phyloP scores from a whole-genome alignment of 2,113 vertebrate genomes.

The Melanostigma gelatinosum region DNA sequence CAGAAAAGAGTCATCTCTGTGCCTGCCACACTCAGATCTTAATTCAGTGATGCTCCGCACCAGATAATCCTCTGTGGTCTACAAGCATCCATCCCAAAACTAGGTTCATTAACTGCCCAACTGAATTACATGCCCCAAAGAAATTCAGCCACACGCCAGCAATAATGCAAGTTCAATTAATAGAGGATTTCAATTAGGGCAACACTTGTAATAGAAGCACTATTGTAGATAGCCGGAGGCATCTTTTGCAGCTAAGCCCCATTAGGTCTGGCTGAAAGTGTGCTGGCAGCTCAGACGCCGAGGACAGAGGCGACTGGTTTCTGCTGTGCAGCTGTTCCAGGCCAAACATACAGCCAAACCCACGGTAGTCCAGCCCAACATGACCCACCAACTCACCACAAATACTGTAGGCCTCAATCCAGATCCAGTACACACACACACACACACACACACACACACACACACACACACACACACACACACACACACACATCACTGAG shows the following conservation, averaged over 20 bases:
- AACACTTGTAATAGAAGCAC: conserved; percentile 53
- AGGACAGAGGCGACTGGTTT: conserved; percentile 36
- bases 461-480: too few species aligned
- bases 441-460: not conserved
- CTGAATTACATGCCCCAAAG: conserved; percentile 52
- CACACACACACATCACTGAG: conserved; percentile 13
- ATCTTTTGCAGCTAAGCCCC: conserved; percentile 47
- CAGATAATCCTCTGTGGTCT: conserved; percentile 47
- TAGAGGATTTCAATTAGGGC: conserved; percentile 67
- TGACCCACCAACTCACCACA: conserved; percentile 42
- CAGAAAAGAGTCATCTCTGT: conserved; percentile 34
- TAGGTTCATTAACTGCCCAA: conserved; percentile 50
- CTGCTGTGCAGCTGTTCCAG: not conserved
- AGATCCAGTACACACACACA: conserved; percentile 7
- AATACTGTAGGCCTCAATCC: conserved; percentile 23
- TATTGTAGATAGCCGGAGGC: conserved; percentile 42
- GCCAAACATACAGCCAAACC: conserved; percentile 49
- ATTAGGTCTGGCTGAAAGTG: conserved; percentile 53
- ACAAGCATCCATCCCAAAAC: conserved; percentile 25
- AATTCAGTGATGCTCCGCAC: conserved; percentile 29
- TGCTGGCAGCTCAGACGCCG: conserved; percentile 34
- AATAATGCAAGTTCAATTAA: conserved; percentile 63
- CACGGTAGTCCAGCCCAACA: conserved; percentile 33
- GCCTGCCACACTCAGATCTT: conserved; percentile 32
- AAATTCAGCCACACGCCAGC: conserved; percentile 45